A percentile compares a stretch with the other conserved stretches of the same genome.
Conservation (phyloP, 2,113 vertebrate species). For the Mormyrus lacerda region DNA sequence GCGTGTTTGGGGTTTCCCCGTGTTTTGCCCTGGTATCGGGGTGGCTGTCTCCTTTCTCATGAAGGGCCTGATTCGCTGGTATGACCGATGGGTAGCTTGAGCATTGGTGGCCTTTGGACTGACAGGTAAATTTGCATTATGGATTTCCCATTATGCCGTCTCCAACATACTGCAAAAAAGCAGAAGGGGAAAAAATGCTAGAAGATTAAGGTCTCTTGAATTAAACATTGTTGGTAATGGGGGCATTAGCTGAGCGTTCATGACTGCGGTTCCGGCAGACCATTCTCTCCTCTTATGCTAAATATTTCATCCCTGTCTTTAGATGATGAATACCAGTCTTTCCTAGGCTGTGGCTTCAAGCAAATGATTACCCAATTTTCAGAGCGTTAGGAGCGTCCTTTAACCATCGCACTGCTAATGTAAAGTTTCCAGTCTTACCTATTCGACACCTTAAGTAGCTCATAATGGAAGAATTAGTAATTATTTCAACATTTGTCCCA, state of each 20-base stretch:
- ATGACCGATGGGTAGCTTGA: neutral
- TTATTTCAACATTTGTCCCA: neutral
- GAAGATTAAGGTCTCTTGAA: constrained; percentile 23
- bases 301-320: constrained; percentile 2
- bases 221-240: constrained; percentile 35
- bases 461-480: neutral
- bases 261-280: neutral
- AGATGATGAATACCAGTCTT: neutral
- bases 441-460: neutral
- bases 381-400: neutral
- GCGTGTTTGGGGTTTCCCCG: neutral
- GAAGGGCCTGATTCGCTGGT: neutral
- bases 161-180: constrained; percentile 8
- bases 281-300: constrained; percentile 8
- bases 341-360: neutral
- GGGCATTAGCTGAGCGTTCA: constrained; percentile 16
- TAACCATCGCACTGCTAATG: neutral
- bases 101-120: constrained; percentile 14
- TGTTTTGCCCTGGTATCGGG: neutral
- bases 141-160: neutral
- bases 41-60: neutral
- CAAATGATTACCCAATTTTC: neutral
- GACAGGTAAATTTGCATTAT: constrained; percentile 34
- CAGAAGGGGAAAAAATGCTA: constrained; percentile 8
- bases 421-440: neutral